Evolutionary conservation across 2,888 invertebrate species (phyloP).

Genomic region (Apamea anceps): DNA sequence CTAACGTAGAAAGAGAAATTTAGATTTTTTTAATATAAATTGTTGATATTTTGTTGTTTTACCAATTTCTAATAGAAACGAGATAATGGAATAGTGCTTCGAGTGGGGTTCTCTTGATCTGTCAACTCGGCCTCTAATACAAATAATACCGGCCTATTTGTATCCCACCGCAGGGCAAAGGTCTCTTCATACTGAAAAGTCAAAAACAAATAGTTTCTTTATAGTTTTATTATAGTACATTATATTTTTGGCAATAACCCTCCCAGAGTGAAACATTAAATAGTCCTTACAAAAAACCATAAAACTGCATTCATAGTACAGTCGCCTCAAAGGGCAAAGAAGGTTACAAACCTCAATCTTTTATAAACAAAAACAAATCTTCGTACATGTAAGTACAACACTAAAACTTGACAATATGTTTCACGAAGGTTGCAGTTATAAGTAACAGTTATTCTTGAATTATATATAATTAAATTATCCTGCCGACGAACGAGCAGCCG

Average conservation of each 20-base stretch:
- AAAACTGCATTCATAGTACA: not conserved
- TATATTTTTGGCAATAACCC: not conserved
- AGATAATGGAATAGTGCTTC: too few species aligned
- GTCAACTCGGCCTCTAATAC: too few species aligned
- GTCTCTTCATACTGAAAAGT: too few species aligned
- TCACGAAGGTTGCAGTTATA: slow-evolving; percentile 33
- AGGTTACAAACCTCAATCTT: not conserved
- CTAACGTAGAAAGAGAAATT: not conserved
- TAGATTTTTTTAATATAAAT: not conserved
- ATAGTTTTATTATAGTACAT: not conserved
- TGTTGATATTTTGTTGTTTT: not conserved
- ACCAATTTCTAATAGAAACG: not conserved
- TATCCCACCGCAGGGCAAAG: too few species aligned
- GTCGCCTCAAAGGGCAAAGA: not conserved
- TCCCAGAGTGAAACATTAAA: not conserved
- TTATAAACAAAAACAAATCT: slow-evolving; percentile 1
- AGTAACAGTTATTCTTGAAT: slow-evolving; percentile 29
- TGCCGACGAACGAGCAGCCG: slow-evolving; percentile 4
- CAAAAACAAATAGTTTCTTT: too few species aligned
- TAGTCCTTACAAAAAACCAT: too few species aligned
- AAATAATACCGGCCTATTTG: too few species aligned
- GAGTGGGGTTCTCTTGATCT: not conserved
- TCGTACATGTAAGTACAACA: slow-evolving; percentile 28
- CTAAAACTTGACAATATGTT: slow-evolving; percentile 14
- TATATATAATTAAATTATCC: slow-evolving; percentile 53